Evolutionary conservation across 2,888 invertebrate species (phyloP).

Genomic region (Agrochola circellaris): DNA sequence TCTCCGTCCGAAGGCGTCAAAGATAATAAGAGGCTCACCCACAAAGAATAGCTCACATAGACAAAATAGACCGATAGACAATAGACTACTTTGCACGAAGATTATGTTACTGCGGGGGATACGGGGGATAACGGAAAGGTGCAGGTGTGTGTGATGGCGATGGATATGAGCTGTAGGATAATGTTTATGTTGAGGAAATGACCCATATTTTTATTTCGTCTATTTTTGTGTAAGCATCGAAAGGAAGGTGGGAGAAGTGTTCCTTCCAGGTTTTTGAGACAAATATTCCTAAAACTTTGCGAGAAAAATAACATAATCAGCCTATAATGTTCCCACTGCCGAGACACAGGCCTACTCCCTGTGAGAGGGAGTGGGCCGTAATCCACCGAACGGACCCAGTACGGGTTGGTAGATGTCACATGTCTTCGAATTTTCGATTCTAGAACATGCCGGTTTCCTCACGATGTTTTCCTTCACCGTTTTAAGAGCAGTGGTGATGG

Average conservation of each 20-base stretch:
- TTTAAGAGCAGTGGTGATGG: no score
- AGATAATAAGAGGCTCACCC: slow-evolving; percentile 39
- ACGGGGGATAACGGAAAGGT: not conserved
- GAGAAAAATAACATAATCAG: not conserved
- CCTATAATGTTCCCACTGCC: no score
- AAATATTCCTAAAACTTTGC: not conserved
- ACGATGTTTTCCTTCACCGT: no score
- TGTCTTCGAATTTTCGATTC: no score
- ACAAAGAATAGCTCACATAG: slow-evolving; percentile 37
- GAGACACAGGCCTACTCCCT: no score
- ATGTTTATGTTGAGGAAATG: slow-evolving; percentile 10
- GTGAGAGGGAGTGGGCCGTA: no score
- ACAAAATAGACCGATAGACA: slow-evolving; percentile 61
- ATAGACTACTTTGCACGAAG: slow-evolving; percentile 52
- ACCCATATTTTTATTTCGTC: slow-evolving; percentile 7
- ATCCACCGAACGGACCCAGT: no score
- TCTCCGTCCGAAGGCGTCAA: slow-evolving; percentile 21
- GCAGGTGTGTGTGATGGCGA: slow-evolving; percentile 21
- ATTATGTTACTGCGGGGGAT: slow-evolving; percentile 41
- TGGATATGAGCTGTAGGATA: slow-evolving; percentile 34
- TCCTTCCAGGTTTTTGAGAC: not conserved
- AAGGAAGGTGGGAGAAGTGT: not conserved
- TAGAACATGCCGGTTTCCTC: no score
- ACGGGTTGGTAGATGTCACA: no score
- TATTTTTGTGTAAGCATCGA: not conserved